Evolutionary conservation across 2,113 vertebrate species (phyloP), one percentile per base, ranked within the genome.

Genomic region (Salvelinus alpinus): DNA sequence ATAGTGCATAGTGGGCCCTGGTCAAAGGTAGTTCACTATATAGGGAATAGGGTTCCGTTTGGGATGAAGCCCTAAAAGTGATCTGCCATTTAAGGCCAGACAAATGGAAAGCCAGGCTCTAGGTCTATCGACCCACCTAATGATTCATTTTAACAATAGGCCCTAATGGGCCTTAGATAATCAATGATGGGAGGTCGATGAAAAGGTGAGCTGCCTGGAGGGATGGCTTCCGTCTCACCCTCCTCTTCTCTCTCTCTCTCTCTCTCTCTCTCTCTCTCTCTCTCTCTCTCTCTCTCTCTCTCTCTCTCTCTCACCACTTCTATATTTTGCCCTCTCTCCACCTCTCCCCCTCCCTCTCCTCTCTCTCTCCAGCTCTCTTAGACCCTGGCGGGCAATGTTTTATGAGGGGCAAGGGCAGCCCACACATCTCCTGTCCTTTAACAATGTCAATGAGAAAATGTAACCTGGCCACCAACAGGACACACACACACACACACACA

Each of bases 71-170:
- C 34, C 34, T 34, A 34, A 95, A 94, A 91, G 91, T 93, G 94
- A 94, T 93, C 93, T 93, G 94, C 94, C 93, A 94, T 96, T 95
- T 96, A 95, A 94, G 92, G 92, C 93, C 94, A 96, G 95, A 96
- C 94, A 95, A 96, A 96, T 95, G 94, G 93, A 93, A 92, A 92
- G 84, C 92, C 77, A 92, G 92, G 93, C 94, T 96, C 94, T 94
- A 93, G 95, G 93, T 93, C 92, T 94, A 97, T 96, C 87, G 95
- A 94, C 91, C 87, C 80, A 80, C 80, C 88, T 92, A 93, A 94
- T 91, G 93, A 96, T 95, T 95, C 95, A 94, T 96, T 95, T 96
- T 96, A 96, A 96, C 95, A 96, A 96, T 96, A 95, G 94, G 93
- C 92, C 93, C 95, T 96, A 96, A 96, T 96, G 95, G 95, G 93